phyloP scores from a whole-genome alignment of 1,140 invertebrate genomes.

The Polyergus mexicanus region DNA sequence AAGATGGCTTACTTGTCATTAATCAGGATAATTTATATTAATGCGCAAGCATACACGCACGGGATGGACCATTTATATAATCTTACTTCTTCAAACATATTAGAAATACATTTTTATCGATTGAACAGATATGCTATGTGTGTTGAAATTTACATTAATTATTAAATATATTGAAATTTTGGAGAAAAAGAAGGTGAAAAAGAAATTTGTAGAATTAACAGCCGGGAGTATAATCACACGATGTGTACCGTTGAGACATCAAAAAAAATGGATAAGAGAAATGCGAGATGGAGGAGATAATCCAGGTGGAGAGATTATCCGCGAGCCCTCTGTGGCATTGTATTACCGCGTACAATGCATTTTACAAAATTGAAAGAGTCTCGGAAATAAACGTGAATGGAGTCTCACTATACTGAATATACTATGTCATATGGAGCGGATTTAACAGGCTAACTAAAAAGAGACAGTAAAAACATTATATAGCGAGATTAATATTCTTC shows the following conservation, averaged over 20 bases:
- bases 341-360: constrained; percentile 58
- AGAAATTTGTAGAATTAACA: constrained; percentile 18
- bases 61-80: neutral
- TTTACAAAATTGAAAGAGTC: constrained; percentile 62
- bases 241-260: constrained; percentile 15
- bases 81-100: neutral
- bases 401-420: neutral
- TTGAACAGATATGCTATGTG: neutral
- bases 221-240: constrained; percentile 31
- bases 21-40: neutral
- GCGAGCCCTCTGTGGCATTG: constrained; percentile 36
- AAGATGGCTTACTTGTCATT: neutral
- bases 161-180: neutral
- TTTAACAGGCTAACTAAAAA: constrained; percentile 43
- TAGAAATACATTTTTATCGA: neutral
- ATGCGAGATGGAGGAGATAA: constrained; percentile 47
- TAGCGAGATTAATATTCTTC: constrained; percentile 32
- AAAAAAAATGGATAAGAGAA: constrained; percentile 34
- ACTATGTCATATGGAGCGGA: constrained; percentile 31
- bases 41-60: too few relatives aligned
- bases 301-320: constrained; percentile 52
- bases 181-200: neutral
- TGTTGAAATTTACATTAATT: neutral
- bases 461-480: constrained; percentile 44
- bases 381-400: constrained; percentile 41